Evolutionary conservation across 2,797 vertebrate species (phyloP), one percentile per base, ranked within the genome.

Genomic region (Urophycis tenuis): DNA sequence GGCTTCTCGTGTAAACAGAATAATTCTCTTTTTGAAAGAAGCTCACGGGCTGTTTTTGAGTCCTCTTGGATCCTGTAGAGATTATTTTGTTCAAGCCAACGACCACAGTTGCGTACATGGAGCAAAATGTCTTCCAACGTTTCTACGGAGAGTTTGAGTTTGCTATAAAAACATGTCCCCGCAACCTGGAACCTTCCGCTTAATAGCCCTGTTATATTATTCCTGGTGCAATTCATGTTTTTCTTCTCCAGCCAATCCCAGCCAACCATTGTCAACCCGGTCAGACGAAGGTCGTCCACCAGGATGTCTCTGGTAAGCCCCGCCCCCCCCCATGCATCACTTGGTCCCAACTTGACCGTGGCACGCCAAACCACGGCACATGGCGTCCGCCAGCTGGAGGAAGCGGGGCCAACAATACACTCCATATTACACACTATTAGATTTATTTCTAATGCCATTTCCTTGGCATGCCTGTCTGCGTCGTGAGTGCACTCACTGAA

Each of bases 301-400:
- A 93, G 96, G 88, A 90, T 98, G 84, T 95, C 98, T 88, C 92
- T 98, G 96, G 98, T 99, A 94, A 94, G 92, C 67, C 60, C 73
- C 15, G 71, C 35, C 60, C 53, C 60, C 60, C 4, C 60, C 2
- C 53, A 60, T n/a, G 25, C 60, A 29, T 29, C 10, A 14, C 2
- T 67, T 67, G 12, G n/a, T 25, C 53, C n/a, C 1, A 30, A 36
- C 73, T 17, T 41, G 67, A 34, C 73, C 25, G n/a, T 82, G 3
- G 74, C 7, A 34, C 49, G 34, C 15, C 30, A 71, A 30, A 81
- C 12, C 8, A 34, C 69, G 53, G 41, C 75, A 64, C 77, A 74
- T 71, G 35, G 74, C 77, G 69, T 33, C 60, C 22, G 6, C 15
- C 49, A 25, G 60, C 12, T 30, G 31, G 41, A 30, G n/a, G 41